Conservation (phyloP, 2,888 invertebrate species). For the Drosophila histrio region DNA sequence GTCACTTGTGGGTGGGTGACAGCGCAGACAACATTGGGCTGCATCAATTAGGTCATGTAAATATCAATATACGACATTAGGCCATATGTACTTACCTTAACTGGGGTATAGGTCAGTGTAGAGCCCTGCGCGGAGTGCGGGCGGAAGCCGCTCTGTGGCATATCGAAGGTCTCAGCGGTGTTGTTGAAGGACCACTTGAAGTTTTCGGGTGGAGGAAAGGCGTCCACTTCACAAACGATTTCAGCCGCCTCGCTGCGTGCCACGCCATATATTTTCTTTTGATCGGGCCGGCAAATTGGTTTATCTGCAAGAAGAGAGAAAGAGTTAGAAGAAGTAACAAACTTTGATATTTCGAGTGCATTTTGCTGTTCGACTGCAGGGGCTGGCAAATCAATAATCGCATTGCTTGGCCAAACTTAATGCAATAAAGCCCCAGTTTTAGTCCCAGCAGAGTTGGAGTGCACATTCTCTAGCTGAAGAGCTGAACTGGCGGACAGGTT, state of each 20-base stretch:
- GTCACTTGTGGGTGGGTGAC: background rate
- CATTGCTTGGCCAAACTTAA: constrained; percentile 60
- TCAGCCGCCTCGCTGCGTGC: constrained; percentile 92
- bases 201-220: constrained; percentile 92
- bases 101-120: constrained; percentile 90
- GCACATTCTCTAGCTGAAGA: constrained; percentile 22
- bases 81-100: constrained; percentile 82
- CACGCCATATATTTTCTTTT: constrained; percentile 92
- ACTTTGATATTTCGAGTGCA: constrained; percentile 68
- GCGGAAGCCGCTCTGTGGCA: constrained; percentile 88
- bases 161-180: constrained; percentile 91
- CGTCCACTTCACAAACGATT: constrained; percentile 93
- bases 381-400: constrained; percentile 71
- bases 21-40: background rate
- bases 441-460: constrained; percentile 30
- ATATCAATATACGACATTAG: constrained; percentile 28
- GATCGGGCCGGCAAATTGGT: constrained; percentile 90
- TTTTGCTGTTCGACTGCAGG: constrained; percentile 62
- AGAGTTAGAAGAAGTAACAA: constrained; percentile 25
- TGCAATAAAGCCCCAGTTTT: constrained; percentile 47
- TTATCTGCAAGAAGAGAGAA: constrained; percentile 87
- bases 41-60: constrained; percentile 43
- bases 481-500: constrained; percentile 13
- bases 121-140: constrained; percentile 86
- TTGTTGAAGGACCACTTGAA: constrained; percentile 96